Evolutionary conservation across 1,140 invertebrate species (phyloP), one percentile per base, ranked within the genome.

Genomic region (Saccostrea glomerata): DNA sequence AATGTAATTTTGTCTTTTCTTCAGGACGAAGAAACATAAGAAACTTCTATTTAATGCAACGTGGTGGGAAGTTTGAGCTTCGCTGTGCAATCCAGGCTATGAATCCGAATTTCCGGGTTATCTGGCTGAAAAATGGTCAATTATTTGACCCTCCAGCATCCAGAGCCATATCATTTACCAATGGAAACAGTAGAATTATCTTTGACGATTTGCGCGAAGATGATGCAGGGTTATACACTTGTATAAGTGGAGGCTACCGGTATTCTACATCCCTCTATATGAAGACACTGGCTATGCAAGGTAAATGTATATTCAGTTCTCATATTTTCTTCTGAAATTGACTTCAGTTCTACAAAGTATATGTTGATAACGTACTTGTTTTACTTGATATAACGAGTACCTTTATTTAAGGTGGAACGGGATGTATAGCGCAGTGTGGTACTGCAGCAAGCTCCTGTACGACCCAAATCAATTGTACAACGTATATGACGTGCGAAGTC

Each of bases 41-140:
- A 4, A 77, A 77, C 30, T 77, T 77, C 15, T 77, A 77, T 11
- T 25, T 77, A 5, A 77, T 77, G 70, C 70, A 77, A 77, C 70
- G 30, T 13, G 70, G 70, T 6, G 70, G 70, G 15, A 77, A 36
- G 25, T 77, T 77, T 25, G 70, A 77, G 13, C 25, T 77, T 30
- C 70, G 70, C 30, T 77, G 70, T 30, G 70, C 23, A 77, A 77
- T 77, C 25, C 70, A 77, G 25, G 23, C 70, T 30, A 23, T 23
- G 15, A 25, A 77, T 77, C 70, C 70, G 30, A 77, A 77, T 25
- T 77, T 77, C 70, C 25, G 30, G 70, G 70, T 77, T 36, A 77
- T 77, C 7, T 77, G 70, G 70, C 25, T 77, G 25, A 77, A 77
- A 30, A 25, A 77, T 11, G 70, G 70, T 15, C 70, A 77, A 36